Evolutionary conservation across 1,140 invertebrate genomes (phyloP), one percentile per base, ranked within the genome.

Genomic region (Zaprionus taronus): DNA sequence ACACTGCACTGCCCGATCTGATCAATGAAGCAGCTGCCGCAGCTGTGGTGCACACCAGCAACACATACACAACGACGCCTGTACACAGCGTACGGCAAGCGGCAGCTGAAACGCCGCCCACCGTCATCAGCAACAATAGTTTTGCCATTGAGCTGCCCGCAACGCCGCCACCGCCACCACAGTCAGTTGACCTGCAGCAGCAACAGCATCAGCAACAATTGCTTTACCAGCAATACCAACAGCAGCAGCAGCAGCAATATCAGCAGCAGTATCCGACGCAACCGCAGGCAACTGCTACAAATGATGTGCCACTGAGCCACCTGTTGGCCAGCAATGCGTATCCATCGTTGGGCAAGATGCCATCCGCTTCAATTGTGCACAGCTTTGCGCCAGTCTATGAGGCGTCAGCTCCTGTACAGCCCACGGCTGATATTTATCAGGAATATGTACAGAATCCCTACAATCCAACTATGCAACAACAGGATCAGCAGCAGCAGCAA

Each of bases 381-480:
- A 93, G 92, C 49, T 93, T 91, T 80, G 67, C 80, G 5, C 87
- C 92, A 5, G 78, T 90, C 15, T 83, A 77, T 63, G 79, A 87
- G 20, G 34, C 90, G n/a, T 53, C 85, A 36, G 17, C 62, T 51
- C 41, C 72, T 1, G 31, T 55, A 17, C 71, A 36, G n/a, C 20
- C 56, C 47, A 47, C 74, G 12, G 44, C 76, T 11, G 92, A 93
- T 34, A 92, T 94, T 5, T 94, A 94, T 80, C 87, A 91, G 44
- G 93, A 94, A 66, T 94, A 94, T 74, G 91, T 93, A 22, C 90
- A 93, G 38, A 94, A 94, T 86, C 93, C 93, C 9, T 94, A 94
- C 70, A 94, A 94, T 77, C 74, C 93, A 61, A 93, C 86, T 4
- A 61, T 91, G 61, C 83, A 90, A 57, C 79, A 47, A 24, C 60